A percentile compares a stretch with the other conserved stretches of the same genome.
Evolutionary conservation across 2,888 invertebrate species (phyloP).

Genomic region (Ctena decussata): DNA sequence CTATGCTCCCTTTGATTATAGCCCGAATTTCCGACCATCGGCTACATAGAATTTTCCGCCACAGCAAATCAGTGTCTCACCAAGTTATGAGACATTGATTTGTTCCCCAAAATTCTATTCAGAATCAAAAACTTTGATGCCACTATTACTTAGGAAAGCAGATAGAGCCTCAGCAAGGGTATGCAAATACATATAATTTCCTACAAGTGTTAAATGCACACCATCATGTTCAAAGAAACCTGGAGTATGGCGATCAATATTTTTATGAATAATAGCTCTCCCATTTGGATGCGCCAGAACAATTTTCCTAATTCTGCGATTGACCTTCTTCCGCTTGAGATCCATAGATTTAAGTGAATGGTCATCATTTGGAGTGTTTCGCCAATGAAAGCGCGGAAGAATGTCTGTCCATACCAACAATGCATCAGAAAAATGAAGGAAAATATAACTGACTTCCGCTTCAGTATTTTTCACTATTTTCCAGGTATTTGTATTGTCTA

Average conservation of each 20-base stretch:
- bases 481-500: not conserved
- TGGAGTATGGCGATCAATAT: not conserved
- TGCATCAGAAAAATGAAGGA: not conserved
- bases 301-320: not conserved
- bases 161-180: not conserved
- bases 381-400: not conserved
- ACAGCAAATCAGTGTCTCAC: no score
- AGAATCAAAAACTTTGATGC: no score
- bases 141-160: no score
- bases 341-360: no score
- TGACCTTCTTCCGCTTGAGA: not conserved
- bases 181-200: not conserved
- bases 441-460: not conserved
- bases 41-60: no score
- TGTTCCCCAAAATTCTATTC: no score
- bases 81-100: no score
- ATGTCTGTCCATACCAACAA: not conserved
- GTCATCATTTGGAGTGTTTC: not conserved
- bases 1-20: no score
- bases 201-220: not conserved
- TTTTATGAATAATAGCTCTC: not conserved
- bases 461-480: not conserved
- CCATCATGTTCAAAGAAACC: not conserved
- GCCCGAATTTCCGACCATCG: no score
- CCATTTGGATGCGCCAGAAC: not conserved